Evolutionary conservation across 2,797 vertebrate species (phyloP), one percentile per base, ranked within the genome.

Genomic region (Takifugu rubripes): DNA sequence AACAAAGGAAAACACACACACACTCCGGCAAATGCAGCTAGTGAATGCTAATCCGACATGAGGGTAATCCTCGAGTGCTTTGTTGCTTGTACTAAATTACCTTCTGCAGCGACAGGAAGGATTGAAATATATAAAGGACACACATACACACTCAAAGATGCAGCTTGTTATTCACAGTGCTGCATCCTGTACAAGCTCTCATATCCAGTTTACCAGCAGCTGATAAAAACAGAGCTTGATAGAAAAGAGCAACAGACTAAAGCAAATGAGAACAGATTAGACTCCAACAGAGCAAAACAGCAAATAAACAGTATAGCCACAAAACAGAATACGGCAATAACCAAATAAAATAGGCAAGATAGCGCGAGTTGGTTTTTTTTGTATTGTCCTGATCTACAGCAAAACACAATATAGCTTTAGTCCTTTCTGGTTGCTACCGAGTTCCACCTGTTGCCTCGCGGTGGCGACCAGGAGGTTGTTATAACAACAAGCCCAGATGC

Each of bases 21-120:
- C 58, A 60, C 17, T 63, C 21, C 64, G 5, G 49, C 47, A 68
- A 49, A 44, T 16, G 64, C 61, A 79, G 59, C 59, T 75, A 77
- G 58, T 42, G 60, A 80, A 83, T 70, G 67, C 61, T 85, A 87
- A 87, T 86, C 84, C 84, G 73, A 79, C 79, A 84, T 75, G 64
- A 83, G 79, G 64, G 82, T 88, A 87, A 88, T 88, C 86, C 82
- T 80, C 82, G 81, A 88, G 75, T 82, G 88, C 79, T 87, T 79
- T 75, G 83, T 77, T 83, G 85, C 75, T 78, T 61, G 66, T 58
- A 61, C 75, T 87, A 84, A 87, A 84, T 87, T 86, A 84, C 74
- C 78, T 82, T 66, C 70, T 84, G 77, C 76, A 84, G 74, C 84
- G 83, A 84, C 68, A 84, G 75, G 60, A 52, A 72, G 70, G 40